Base-by-base conservation (phyloP, 2,888 invertebrate genomes). In the Vanessa cardui region DNA sequence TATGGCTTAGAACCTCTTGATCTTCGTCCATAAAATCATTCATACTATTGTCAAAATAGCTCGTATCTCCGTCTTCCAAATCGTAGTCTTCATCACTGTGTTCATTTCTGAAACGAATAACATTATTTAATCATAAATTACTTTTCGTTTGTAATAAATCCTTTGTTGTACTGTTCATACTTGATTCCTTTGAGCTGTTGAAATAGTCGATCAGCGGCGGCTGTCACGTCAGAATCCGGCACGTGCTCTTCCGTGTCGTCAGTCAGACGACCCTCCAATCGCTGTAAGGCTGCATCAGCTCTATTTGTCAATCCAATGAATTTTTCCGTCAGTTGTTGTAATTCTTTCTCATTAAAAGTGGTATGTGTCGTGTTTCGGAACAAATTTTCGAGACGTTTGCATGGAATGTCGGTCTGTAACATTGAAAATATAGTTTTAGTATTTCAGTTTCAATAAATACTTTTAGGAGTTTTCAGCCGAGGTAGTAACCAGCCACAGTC, bases 241-340 rank as follows among this genome's bases (percentile, higher is more conserved):
- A 78, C 74, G 0, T 82, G 78, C 59, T 80, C 85, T 3, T 86
- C 85, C 0, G 73, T 66, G 31, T 88, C 87, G 44, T 84, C 84
- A 31, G 78, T 81, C 15, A 92, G 69, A 65, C 84, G 82, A n/a
- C 79, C 78, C 71, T 93, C 91, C 60, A 93, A 78, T 9, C 84
- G 81, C 73, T 89, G 88, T 44, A 92, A 81, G n/a, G 89, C 89
- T 61, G 88, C 84, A 67, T 93, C 92, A 0, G 93, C 90, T 71
- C 90, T 81, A 72, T 93, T 86, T 2, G 92, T 92, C 70, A 93
- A 74, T 16, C 86, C 89, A 49, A 92, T 86, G 73, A 93, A 89
- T 76, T 93, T 93, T 72, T 92, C 92, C 1, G 89, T 92, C 52
- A 93, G 77, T 73, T 89, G 89, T 65, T 88, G 86, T 33, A 92